phyloP scores from a whole-genome alignment of 2,113 vertebrate species.

The Alexandromys fortis region DNA sequence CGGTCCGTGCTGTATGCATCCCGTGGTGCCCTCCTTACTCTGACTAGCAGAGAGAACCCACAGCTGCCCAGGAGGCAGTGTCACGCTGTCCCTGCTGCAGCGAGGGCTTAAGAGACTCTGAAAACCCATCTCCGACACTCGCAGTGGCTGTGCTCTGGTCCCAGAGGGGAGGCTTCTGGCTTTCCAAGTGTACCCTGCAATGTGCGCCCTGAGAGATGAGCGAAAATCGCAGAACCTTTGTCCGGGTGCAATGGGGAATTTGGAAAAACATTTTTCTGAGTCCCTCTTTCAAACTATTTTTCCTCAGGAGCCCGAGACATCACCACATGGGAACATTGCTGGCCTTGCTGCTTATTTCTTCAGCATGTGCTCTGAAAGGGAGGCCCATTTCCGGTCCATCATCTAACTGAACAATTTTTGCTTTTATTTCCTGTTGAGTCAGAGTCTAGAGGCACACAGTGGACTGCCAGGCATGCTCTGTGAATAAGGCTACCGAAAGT shows the following conservation, averaged over 20 bases:
- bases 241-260: neutral
- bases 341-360: neutral
- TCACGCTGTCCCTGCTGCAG: neutral
- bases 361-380: neutral
- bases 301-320: neutral
- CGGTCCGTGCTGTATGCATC: neutral
- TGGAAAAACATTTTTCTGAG: neutral
- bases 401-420: neutral
- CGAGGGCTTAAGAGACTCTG: neutral
- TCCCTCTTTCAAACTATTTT: neutral
- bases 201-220: neutral
- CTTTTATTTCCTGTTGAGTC: neutral
- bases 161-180: neutral
- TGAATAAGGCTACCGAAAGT: neutral
- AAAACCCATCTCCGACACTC: neutral
- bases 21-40: neutral
- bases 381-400: too few species aligned
- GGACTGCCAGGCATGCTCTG: neutral
- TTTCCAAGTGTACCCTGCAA: neutral
- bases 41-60: neutral
- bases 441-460: neutral
- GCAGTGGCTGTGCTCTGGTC: neutral
- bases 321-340: fast-evolving
- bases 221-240: neutral
- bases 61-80: neutral